These are phyloP conservation scores for Acleris emargana DNA, from an alignment of 2,888 invertebrate species.

Conservation along the genomic window DNA sequence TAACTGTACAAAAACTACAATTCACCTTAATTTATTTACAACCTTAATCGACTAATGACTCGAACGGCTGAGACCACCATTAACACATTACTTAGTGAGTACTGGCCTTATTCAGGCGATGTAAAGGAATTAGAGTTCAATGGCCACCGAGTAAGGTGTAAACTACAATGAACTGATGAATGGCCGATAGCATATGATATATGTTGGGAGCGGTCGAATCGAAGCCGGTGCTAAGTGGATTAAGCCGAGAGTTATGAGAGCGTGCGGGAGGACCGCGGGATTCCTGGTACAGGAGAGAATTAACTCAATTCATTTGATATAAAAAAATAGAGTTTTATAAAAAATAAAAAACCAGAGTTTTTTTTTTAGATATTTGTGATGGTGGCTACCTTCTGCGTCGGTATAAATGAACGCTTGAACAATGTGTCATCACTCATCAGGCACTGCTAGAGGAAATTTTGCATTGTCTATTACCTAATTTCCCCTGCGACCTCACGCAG, in stretches of 20 bases:
- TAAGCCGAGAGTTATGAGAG: constrained; percentile 13
- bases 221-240: constrained; percentile 41
- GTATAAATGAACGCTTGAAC: too few relatives aligned
- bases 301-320: too few relatives aligned
- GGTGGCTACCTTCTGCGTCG: too few relatives aligned
- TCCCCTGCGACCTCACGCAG: too few relatives aligned
- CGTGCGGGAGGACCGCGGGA: background rate
- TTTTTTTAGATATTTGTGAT: too few relatives aligned
- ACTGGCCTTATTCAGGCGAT: constrained; percentile 2
- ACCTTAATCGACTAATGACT: constrained; percentile 66
- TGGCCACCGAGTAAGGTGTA: constrained; percentile 56
- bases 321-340: too few relatives aligned
- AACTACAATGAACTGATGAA: constrained; percentile 65
- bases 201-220: constrained; percentile 69
- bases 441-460: too few relatives aligned
- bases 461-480: too few relatives aligned
- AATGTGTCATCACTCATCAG: too few relatives aligned
- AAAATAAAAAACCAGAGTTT: too few relatives aligned
- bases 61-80: constrained; percentile 47
- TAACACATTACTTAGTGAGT: constrained; percentile 54
- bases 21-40: constrained; percentile 60
- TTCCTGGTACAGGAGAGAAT: too few relatives aligned
- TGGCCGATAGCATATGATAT: constrained; percentile 67
- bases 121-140: background rate
- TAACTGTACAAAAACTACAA: constrained; percentile 49